Evolutionary conservation across 2,888 invertebrate genomes (phyloP).

Genomic region (Azorinus chamasolen): DNA sequence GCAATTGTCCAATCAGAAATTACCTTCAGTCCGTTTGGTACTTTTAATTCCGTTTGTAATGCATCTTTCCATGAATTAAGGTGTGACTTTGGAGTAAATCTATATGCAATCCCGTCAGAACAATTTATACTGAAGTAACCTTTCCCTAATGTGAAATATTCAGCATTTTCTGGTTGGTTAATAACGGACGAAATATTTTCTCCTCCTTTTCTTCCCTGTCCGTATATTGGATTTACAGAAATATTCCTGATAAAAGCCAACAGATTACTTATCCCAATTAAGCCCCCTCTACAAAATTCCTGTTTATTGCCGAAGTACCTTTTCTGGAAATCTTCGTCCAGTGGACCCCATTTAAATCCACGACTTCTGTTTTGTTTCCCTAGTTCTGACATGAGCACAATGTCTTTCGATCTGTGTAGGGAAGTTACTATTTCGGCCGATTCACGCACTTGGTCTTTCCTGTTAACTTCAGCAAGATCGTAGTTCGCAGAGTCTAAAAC

Average conservation of each 20-base stretch:
- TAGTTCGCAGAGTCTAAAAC: too few species aligned
- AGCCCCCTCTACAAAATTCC: slow-evolving; percentile 50
- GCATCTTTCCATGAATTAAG: slow-evolving; percentile 60
- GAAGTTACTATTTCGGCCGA: too few species aligned
- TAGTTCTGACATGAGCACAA: too few species aligned
- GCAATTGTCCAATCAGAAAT: slow-evolving; percentile 70
- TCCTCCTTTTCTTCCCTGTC: slow-evolving; percentile 66
- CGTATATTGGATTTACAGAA: slow-evolving; percentile 58
- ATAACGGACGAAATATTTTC: slow-evolving; percentile 70
- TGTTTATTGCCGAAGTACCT: too few species aligned
- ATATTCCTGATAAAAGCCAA: slow-evolving; percentile 64
- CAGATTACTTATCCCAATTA: slow-evolving; percentile 51
- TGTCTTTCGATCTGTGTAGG: too few species aligned
- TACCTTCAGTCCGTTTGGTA: not conserved
- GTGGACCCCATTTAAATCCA: too few species aligned
- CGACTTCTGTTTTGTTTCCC: too few species aligned
- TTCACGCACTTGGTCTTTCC: too few species aligned
- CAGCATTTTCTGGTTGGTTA: slow-evolving; percentile 71
- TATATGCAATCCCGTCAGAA: slow-evolving; percentile 31
- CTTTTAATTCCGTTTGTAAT: slow-evolving; percentile 6
- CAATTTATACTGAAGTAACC: slow-evolving; percentile 76
- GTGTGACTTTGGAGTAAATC: slow-evolving; percentile 57
- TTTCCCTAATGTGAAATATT: slow-evolving; percentile 65
- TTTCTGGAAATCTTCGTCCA: too few species aligned
- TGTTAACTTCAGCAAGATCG: too few species aligned